Conservation (phyloP, 2,797 vertebrate species). For the Peromyscus melanophrys region DNA sequence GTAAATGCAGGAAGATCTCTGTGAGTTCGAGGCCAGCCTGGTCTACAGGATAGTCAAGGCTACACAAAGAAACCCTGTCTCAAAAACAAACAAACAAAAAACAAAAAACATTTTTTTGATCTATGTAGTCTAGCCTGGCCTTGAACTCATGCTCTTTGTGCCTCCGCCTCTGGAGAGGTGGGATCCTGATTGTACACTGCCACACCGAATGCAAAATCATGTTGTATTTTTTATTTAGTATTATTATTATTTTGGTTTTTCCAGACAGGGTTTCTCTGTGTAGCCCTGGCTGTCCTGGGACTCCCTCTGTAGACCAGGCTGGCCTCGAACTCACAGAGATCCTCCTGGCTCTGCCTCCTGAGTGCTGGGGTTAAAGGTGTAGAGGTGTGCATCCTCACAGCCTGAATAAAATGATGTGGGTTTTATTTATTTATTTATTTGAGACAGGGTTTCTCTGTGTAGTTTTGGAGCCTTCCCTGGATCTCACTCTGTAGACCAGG, state of each 20-base stretch:
- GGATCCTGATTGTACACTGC: background rate
- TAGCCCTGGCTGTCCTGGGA: background rate
- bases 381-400: background rate
- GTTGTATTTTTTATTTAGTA: background rate
- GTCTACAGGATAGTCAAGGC: background rate
- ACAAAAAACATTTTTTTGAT: background rate
- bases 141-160: background rate
- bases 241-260: background rate
- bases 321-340: background rate
- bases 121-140: background rate
- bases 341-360: background rate
- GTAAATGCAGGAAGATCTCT: background rate
- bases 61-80: background rate
- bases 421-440: too few species aligned
- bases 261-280: background rate
- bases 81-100: background rate
- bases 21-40: background rate
- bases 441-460: background rate
- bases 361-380: background rate
- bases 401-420: background rate
- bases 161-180: background rate
- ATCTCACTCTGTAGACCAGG: background rate
- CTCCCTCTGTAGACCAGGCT: background rate
- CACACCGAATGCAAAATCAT: background rate
- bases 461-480: background rate